phyloP scores from a whole-genome alignment of 2,888 invertebrate genomes.

The Ochropleura leucogaster region DNA sequence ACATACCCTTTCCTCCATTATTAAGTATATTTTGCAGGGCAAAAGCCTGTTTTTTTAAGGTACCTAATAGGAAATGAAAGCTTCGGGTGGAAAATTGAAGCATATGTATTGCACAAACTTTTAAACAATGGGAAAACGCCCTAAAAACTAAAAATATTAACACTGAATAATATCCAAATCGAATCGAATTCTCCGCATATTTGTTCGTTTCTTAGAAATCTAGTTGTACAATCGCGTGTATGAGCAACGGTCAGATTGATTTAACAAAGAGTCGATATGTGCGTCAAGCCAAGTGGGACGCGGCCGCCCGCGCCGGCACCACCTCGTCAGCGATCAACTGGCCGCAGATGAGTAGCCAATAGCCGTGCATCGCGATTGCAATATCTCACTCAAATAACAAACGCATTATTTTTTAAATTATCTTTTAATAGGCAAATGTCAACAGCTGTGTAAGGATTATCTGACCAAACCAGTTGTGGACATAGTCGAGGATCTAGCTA shows the following conservation, averaged over 20 bases:
- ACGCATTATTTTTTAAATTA: not conserved
- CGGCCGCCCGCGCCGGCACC: conserved; percentile 21
- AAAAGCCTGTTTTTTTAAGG: not conserved
- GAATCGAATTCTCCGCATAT: not conserved
- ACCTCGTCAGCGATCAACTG: not conserved
- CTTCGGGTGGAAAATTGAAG: not conserved
- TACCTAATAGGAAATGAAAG: not conserved
- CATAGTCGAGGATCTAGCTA: not conserved
- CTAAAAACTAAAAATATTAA: not conserved
- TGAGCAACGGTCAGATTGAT: conserved; percentile 4
- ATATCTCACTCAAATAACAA: conserved; percentile 8
- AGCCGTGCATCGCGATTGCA: conserved; percentile 16
- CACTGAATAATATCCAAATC: not conserved
- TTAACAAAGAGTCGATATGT: conserved; percentile 32
- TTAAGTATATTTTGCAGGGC: not conserved
- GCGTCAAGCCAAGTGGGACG: conserved; percentile 35
- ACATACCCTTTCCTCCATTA: not conserved
- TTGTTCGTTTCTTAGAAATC: not conserved
- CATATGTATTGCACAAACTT: not conserved
- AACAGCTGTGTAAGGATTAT: not conserved
- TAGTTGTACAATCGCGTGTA: conserved; percentile 2
- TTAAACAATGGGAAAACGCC: not conserved
- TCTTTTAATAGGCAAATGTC: conserved; percentile 6
- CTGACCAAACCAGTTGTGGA: conserved; percentile 28
- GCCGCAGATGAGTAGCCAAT: conserved; percentile 3